Evolutionary conservation across 2,797 vertebrate genomes (phyloP), one percentile per base, ranked within the genome.

Genomic region (Triplophysa bombifrons): DNA sequence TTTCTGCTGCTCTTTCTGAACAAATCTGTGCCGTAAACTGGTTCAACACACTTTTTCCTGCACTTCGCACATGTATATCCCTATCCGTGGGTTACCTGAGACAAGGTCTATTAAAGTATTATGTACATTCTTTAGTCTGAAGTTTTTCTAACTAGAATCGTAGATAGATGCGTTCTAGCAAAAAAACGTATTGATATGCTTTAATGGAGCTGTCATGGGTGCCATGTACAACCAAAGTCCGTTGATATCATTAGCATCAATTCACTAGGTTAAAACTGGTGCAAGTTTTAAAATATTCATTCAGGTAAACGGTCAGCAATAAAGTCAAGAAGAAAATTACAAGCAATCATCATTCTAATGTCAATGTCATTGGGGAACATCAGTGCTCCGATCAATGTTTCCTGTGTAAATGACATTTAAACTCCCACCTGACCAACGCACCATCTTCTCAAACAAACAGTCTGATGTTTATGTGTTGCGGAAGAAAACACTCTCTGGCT

Each of bases 51-150:
- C 75, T 48, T 69, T 41, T 77, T 51, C 9, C 14, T 51, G 44
- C 55, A 17, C 55, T 3, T 61, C 60, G 9, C 19, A 71, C 56
- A 41, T 63, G 44, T 70, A 38, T 61, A 25, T 46, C 16, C 12
- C 17, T 44, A 48, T 76, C 16, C 10, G 22, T 48, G 56, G 70
- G 46, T 70, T 51, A 22, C 27, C 44, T 25, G 44, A 69, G 55
- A 53, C 27, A 44, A 20, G 51, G 51, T 13, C 16, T 10, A 70
- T 78, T 63, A 70, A 78, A 78, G n/a, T 78, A 78, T 63, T 63
- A 63, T 70, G 19, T 61, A 78, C n/a, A 38, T 2, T 22, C 13
- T 50, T 61, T 6, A 19, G 27, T 70, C 56, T 63, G 46, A 53
- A 63, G 60, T 5, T n/a, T 4, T 78, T 25, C 69, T 71, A 8